A percentile compares a stretch with the other conserved stretches of the same genome.
Conservation (phyloP, 2,888 invertebrate genomes). For the Tenthredo notha region DNA sequence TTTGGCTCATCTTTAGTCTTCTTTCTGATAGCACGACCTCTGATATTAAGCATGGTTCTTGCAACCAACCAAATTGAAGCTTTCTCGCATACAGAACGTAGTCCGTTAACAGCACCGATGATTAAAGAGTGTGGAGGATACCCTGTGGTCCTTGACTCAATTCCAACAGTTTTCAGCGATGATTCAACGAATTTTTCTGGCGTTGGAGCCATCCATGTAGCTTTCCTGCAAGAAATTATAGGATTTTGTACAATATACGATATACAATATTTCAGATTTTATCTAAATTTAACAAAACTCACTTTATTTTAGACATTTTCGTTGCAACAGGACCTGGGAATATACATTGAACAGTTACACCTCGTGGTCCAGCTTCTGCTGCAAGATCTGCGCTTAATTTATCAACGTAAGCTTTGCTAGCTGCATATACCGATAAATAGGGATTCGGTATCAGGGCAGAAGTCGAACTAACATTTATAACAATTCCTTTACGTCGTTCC, state of each 20-base stretch:
- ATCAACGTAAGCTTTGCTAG: slow-evolving; percentile 92
- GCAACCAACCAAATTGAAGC: slow-evolving; percentile 83
- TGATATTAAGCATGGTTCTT: slow-evolving; percentile 84
- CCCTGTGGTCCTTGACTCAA: slow-evolving; percentile 86
- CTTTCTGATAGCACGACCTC: slow-evolving; percentile 82
- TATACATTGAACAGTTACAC: slow-evolving; percentile 90
- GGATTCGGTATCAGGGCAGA: slow-evolving; percentile 91
- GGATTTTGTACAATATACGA: background rate
- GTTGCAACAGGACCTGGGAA: slow-evolving; percentile 94
- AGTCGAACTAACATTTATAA: slow-evolving; percentile 94
- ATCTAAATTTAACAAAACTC: slow-evolving; percentile 55
- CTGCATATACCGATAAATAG: slow-evolving; percentile 91
- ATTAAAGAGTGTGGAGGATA: slow-evolving; percentile 87
- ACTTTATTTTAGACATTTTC: slow-evolving; percentile 91
- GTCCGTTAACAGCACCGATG: slow-evolving; percentile 78
- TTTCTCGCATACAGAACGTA: slow-evolving; percentile 80
- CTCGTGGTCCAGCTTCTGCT: slow-evolving; percentile 86
- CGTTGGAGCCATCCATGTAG: slow-evolving; percentile 88
- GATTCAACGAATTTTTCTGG: slow-evolving; percentile 86
- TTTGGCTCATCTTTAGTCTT: slow-evolving; percentile 62
- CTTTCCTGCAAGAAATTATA: slow-evolving; percentile 69
- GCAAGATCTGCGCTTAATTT: slow-evolving; percentile 89
- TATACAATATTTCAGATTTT: background rate
- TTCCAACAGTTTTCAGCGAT: slow-evolving; percentile 86
- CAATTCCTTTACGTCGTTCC: slow-evolving; percentile 88